Evolutionary conservation across 2,797 vertebrate genomes (phyloP).

Genomic region (Crocodylus rhombifer): DNA sequence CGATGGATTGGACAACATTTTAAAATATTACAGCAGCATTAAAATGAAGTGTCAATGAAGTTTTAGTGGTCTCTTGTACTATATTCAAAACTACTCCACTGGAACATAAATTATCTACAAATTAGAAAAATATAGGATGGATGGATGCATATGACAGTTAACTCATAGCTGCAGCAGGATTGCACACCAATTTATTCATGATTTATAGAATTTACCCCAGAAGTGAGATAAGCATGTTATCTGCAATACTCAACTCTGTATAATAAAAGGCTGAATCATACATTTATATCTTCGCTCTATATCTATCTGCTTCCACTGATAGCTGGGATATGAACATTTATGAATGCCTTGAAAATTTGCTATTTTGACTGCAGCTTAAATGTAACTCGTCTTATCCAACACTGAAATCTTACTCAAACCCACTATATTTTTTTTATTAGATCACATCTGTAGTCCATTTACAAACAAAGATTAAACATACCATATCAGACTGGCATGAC

Average conservation of each 20-base stretch:
- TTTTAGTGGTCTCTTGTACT: background rate
- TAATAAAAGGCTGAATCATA: constrained; percentile 11
- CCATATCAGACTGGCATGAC: background rate
- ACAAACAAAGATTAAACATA: constrained; percentile 53
- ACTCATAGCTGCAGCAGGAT: background rate
- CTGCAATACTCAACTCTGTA: background rate
- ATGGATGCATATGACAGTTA: background rate
- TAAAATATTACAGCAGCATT: background rate
- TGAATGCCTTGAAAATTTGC: background rate
- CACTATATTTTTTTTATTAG: constrained; percentile 3
- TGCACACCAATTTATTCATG: constrained; percentile 1
- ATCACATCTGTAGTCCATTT: background rate
- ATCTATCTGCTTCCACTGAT: constrained; percentile 22
- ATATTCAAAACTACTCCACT: background rate
- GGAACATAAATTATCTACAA: background rate
- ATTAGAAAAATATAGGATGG: background rate
- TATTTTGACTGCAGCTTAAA: constrained; percentile 8
- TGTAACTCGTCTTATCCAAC: background rate
- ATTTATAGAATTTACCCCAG: background rate
- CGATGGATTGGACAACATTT: background rate
- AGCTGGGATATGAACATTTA: constrained; percentile 14
- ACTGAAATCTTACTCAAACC: constrained; percentile 50
- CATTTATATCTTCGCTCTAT: background rate
- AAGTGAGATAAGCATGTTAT: background rate
- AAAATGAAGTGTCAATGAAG: background rate